Evolutionary conservation across 2,888 invertebrate species (phyloP).

Genomic region (Nysson spinosus): DNA sequence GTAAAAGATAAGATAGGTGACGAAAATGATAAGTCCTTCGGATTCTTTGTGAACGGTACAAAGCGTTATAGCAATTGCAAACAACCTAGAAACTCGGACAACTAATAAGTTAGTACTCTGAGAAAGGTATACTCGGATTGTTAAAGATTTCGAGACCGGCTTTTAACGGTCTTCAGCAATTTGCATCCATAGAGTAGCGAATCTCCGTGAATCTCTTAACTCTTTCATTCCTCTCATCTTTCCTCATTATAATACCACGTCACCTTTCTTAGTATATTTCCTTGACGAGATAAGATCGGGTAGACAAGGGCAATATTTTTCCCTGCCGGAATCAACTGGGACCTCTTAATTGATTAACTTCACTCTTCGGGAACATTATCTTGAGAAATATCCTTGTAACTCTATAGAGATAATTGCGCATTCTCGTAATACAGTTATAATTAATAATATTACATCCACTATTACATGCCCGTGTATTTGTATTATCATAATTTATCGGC

Average conservation of each 20-base stretch:
- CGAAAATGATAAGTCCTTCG: too few species aligned
- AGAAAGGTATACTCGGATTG: constrained; percentile 57
- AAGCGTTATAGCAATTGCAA: constrained; percentile 39
- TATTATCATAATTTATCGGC: constrained; percentile 34
- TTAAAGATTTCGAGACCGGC: constrained; percentile 65
- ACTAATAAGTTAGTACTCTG: constrained; percentile 63
- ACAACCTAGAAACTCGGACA: constrained; percentile 49
- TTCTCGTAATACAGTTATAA: constrained; percentile 12
- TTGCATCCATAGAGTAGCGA: constrained; percentile 57
- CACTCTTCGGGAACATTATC: too few species aligned
- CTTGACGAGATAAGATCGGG: too few species aligned
- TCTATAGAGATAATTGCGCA: background rate
- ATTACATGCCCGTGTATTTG: constrained; percentile 30
- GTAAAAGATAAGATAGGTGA: too few species aligned
- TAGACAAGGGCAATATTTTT: too few species aligned
- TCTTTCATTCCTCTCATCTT: too few species aligned
- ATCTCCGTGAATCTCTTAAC: constrained; percentile 32
- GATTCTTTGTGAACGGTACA: constrained; percentile 60
- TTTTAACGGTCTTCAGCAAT: constrained; percentile 62
- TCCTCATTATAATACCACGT: too few species aligned
- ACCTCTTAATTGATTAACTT: too few species aligned
- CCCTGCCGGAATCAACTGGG: too few species aligned
- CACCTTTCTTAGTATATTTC: too few species aligned
- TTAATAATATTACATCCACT: constrained; percentile 27
- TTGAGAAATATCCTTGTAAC: background rate